phyloP scores from a whole-genome alignment of 1,140 invertebrate genomes.

The Drosophila equinoxialis region DNA sequence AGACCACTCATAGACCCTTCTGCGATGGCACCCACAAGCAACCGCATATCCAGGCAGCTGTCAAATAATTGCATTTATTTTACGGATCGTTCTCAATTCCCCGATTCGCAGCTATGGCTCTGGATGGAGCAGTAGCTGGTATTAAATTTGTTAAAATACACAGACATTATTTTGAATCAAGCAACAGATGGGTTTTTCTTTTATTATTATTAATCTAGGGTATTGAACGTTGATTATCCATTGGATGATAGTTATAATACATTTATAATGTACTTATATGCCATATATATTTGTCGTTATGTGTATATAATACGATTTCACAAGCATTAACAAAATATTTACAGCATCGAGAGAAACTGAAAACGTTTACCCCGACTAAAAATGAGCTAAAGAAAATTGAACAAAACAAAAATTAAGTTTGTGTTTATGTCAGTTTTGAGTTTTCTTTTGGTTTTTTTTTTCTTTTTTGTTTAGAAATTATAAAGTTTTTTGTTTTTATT shows the following conservation, averaged over 20 bases:
- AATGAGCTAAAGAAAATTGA: constrained; percentile 2
- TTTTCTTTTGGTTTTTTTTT: not conserved
- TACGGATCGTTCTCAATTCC: not conserved
- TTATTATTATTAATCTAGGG: constrained; percentile 56
- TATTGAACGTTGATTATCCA: constrained; percentile 48
- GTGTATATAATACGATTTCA: constrained; percentile 22
- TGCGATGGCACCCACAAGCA: constrained; percentile 98
- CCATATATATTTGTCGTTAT: constrained; percentile 12
- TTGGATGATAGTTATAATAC: constrained; percentile 18
- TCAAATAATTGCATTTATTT: constrained; percentile 63
- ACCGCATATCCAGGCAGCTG: constrained; percentile 86
- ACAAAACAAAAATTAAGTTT: constrained; percentile 20
- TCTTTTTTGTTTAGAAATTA: constrained; percentile 58
- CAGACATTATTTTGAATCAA: constrained; percentile 64
- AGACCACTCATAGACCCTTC: constrained; percentile 96
- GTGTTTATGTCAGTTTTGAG: not conserved
- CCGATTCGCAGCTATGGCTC: not conserved
- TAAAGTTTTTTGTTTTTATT: constrained; percentile 64
- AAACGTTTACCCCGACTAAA: not conserved
- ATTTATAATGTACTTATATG: constrained; percentile 25
- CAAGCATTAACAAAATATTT: constrained; percentile 66
- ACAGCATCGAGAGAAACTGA: constrained; percentile 40
- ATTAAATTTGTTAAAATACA: constrained; percentile 37
- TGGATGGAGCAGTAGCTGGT: not conserved
- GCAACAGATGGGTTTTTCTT: constrained; percentile 57